Evolutionary conservation across 2,888 invertebrate species (phyloP), one percentile per base, ranked within the genome.

Genomic region (Oscheius sp.): DNA sequence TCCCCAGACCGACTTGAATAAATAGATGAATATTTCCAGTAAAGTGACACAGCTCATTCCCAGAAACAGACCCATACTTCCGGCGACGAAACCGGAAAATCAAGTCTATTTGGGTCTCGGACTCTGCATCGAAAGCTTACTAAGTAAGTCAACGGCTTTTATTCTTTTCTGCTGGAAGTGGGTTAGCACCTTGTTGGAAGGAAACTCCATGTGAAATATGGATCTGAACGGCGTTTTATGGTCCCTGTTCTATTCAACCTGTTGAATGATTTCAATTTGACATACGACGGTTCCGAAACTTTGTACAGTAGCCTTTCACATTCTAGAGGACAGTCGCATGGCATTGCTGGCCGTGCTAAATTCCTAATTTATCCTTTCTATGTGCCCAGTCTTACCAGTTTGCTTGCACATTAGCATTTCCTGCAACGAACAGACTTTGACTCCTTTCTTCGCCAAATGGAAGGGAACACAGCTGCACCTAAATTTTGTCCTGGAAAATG

Each of bases 11-110:
- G 82, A 77, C 71, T 84, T 84, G 71, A 84, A 80, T 7, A 83
- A 64, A 45, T 79, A 84, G 52, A 84, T 77, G 41, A 84, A 82
- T 0, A 84, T 80, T 74, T 84, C 84, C 1, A 84, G 64, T 1
- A 84, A 69, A 2, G 84, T 84, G 5, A 84, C 73, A 55, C 83
- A 82, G 56, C 83, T 82, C 84, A 84, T 84, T 53, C 84, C 84
- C 25, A 84, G 78, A 69, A 84, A 84, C 18, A 84, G 70, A 12
- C 83, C 84, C 83, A 84, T 82, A 16, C 78, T 77, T 61, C 83
- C 83, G 13, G 83, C 84, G 27, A 83, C 75, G 56, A 76, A 83
- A 76, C 81, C 81, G 79, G 64, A 59, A 76, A 71, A 53, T 45
- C 6, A 27, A 23, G 21, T 3, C 43, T 41, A 58, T 70, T 27